A percentile compares a stretch with the other conserved stretches of the same genome.
phyloP scores from a whole-genome alignment of 2,888 invertebrate species.

The Mythimna albipuncta region DNA sequence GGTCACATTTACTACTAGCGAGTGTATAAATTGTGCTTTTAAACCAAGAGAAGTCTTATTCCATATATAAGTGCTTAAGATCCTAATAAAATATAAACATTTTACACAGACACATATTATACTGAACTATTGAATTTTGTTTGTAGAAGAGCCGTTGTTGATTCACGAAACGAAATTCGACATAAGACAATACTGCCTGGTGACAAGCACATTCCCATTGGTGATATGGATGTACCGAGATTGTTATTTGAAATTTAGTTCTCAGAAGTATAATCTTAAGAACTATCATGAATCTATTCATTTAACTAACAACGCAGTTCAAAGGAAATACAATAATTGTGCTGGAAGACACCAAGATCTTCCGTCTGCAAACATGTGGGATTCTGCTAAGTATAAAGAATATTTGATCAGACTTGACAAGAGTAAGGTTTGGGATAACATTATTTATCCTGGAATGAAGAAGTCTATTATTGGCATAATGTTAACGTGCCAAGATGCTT shows the following conservation, averaged over 20 bases:
- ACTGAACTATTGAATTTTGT: constrained; percentile 14
- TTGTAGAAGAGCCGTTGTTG: constrained; percentile 94
- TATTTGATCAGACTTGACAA: constrained; percentile 91
- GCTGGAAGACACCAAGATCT: constrained; percentile 90
- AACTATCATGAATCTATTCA: constrained; percentile 96
- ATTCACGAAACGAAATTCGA: constrained; percentile 97
- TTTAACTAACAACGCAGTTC: constrained; percentile 96
- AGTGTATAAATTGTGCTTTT: background rate
- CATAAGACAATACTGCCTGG: constrained; percentile 97
- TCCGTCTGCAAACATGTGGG: constrained; percentile 96
- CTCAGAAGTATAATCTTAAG: constrained; percentile 94
- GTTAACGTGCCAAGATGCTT: constrained; percentile 94
- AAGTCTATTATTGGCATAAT: constrained; percentile 95
- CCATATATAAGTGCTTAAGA: background rate
- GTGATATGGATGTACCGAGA: constrained; percentile 97
- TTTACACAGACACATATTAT: background rate
- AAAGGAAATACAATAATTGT: constrained; percentile 93
- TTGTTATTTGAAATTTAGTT: constrained; percentile 96
- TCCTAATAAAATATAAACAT: background rate
- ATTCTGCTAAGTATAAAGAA: constrained; percentile 92
- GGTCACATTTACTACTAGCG: background rate
- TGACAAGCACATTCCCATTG: constrained; percentile 94
- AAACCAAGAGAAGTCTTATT: background rate
- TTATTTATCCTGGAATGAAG: constrained; percentile 96
- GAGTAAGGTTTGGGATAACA: constrained; percentile 92